Percentiles rank a stretch among this genome's conserved stretches.
Evolutionary conservation across 1,140 invertebrate species (phyloP).

Genomic region (Drosophila nigrodunni): DNA sequence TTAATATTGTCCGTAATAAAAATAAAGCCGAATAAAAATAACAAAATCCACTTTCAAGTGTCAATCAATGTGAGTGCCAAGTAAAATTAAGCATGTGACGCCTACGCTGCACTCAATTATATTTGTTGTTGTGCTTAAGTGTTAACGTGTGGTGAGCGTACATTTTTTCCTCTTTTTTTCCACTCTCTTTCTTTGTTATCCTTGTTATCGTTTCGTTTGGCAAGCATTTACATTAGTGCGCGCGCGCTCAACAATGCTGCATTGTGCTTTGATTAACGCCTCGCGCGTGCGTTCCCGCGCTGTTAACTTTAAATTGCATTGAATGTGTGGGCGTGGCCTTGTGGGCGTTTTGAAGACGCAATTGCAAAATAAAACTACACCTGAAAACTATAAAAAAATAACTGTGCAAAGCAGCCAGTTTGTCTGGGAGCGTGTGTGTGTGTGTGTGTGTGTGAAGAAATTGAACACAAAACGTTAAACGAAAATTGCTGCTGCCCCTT

Average conservation of each 20-base stretch:
- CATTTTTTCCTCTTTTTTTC: slow-evolving; percentile 22
- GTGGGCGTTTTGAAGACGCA: slow-evolving; percentile 21
- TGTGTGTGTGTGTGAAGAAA: slow-evolving; percentile 24
- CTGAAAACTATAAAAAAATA: slow-evolving; percentile 61
- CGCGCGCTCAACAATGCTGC: slow-evolving; percentile 44
- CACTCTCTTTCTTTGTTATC: slow-evolving; percentile 29
- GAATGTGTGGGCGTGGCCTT: slow-evolving; percentile 28
- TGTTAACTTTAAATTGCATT: slow-evolving; percentile 45
- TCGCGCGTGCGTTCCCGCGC: slow-evolving; percentile 47
- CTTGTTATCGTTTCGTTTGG: slow-evolving; percentile 60
- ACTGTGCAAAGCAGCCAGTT: slow-evolving; percentile 20
- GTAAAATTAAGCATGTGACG: slow-evolving; percentile 13
- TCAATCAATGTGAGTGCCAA: slow-evolving; percentile 53
- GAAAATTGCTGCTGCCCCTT: slow-evolving; percentile 70
- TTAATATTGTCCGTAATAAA: slow-evolving; percentile 42
- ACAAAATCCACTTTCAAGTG: slow-evolving; percentile 61
- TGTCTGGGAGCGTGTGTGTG: background rate
- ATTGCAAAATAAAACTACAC: slow-evolving; percentile 55
- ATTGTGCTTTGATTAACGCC: slow-evolving; percentile 58
- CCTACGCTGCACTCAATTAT: slow-evolving; percentile 21
- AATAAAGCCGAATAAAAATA: slow-evolving; percentile 31
- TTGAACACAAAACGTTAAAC: slow-evolving; percentile 31
- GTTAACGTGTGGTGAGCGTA: background rate
- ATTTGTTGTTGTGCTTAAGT: slow-evolving; percentile 37
- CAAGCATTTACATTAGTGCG: slow-evolving; percentile 54